Percentiles rank a stretch among this genome's conserved stretches.
phyloP scores from a whole-genome alignment of 1,140 invertebrate genomes.

The Mylabris phalerata region DNA sequence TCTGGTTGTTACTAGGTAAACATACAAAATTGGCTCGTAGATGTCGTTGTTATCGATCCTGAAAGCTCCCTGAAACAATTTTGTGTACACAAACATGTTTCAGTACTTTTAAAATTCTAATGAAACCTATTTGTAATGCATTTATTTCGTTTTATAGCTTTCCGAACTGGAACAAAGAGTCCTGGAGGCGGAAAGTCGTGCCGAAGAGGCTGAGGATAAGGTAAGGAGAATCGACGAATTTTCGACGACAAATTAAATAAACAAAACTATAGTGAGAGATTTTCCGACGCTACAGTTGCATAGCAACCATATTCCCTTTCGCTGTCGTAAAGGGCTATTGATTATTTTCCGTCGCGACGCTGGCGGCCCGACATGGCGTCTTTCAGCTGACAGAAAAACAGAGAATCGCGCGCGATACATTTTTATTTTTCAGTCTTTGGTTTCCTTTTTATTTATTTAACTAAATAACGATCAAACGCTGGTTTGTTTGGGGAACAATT shows the following conservation, averaged over 20 bases:
- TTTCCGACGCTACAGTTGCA: conserved; percentile 1
- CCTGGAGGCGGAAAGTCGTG: conserved; percentile 80
- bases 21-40: not conserved
- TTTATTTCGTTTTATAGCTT: conserved; percentile 64
- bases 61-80: no score
- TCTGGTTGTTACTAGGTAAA: no score
- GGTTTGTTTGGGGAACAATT: conserved; percentile 21
- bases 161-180: conserved; percentile 86
- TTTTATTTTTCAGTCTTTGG: conserved; percentile 28
- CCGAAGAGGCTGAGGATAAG: conserved; percentile 88
- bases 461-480: conserved; percentile 1
- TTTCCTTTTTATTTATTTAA: conserved; percentile 30
- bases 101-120: not conserved
- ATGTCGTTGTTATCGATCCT: not conserved
- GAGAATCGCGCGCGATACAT: conserved; percentile 23
- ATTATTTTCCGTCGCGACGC: conserved; percentile 42
- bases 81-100: no score
- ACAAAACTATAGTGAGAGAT: not conserved
- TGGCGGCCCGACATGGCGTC: conserved; percentile 36
- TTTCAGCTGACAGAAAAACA: conserved; percentile 43
- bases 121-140: conserved; percentile 4
- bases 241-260: not conserved
- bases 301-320: conserved; percentile 30
- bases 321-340: conserved; percentile 40
- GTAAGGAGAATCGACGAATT: conserved; percentile 47